Base-by-base conservation (phyloP, 1,140 invertebrate species). In the Nomia melanderi region DNA sequence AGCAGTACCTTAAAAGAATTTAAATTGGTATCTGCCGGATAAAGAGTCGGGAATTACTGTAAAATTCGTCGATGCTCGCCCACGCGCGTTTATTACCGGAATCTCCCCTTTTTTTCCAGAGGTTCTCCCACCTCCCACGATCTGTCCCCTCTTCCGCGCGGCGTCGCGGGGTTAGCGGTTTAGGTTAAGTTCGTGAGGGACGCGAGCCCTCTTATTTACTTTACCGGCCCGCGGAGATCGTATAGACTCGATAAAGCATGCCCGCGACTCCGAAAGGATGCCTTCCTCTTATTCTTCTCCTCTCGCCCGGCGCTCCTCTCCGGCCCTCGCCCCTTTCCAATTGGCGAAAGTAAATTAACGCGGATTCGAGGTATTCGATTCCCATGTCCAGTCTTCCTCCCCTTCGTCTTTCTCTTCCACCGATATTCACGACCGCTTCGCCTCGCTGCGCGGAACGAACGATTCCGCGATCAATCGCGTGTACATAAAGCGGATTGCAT, bases 201-300 rank as follows among this genome's bases (percentile, higher is more conserved):
- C 81, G 86, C 87, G 79, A 87, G 83, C 87, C 84, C 87, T 89
- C 83, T 90, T 90, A 90, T 89, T 90, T 89, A 86, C 88, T 88
- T 88, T 88, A 87, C 87, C 85, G 87, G 64, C 77, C 77, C 64
- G 59, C 67, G 50, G 36, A 90, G 89, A 90, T 90, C 84, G 85
- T 84, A 85, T 82, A 83, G 84, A 72, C 50, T 78, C 81, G 88
- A 90, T 90, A 89, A 90, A 84, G 69, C 81, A 78, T 81, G 60
- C 47, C 74, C 85, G 87, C 83, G 84, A 83, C 79, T 88, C 78
- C 78, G 78, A 84, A 79, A 87, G 81, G 79, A 83, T 85, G 78
- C 65, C 50, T 63, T 81, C 25, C 8, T 47, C 44, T 36, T 50
- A 7, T 7, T 54, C 57, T 1, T 17, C 25, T n/a, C 29, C 66